Conservation (phyloP, 2,888 invertebrate genomes). For the Fragum fragum region DNA sequence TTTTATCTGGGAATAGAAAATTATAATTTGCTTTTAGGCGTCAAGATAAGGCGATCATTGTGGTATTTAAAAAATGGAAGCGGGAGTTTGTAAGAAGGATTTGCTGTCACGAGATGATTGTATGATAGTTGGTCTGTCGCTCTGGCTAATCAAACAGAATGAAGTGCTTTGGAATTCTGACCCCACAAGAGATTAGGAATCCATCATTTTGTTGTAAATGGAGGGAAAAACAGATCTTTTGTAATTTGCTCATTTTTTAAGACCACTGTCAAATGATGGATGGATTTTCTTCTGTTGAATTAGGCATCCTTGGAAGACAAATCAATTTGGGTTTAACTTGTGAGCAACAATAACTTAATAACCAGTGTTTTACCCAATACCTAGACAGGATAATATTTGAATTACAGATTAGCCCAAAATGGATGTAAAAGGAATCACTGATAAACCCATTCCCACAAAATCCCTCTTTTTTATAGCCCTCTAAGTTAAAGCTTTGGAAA, state of each 20-base stretch:
- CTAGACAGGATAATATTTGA: too few relatives aligned
- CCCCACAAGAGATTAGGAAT: slow-evolving; percentile 51
- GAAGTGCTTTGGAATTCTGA: slow-evolving; percentile 32
- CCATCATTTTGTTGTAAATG: slow-evolving; percentile 57
- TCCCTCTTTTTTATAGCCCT: too few relatives aligned
- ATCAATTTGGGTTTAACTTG: slow-evolving; percentile 21
- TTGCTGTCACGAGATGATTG: slow-evolving; percentile 48
- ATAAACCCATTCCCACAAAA: too few relatives aligned
- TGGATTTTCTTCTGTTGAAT: slow-evolving; percentile 37
- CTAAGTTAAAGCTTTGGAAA: too few relatives aligned
- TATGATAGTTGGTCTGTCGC: slow-evolving; percentile 56
- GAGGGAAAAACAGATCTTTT: slow-evolving; percentile 60
- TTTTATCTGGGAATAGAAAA: slow-evolving; percentile 24
- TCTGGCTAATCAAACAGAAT: slow-evolving; percentile 32
- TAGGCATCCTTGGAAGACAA: slow-evolving; percentile 2
- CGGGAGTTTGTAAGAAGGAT: slow-evolving; percentile 46
- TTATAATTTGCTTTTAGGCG: slow-evolving; percentile 28
- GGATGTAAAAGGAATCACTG: too few relatives aligned
- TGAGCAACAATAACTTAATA: not conserved
- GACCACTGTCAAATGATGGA: slow-evolving; percentile 42
- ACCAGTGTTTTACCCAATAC: too few relatives aligned
- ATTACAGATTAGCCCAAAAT: too few relatives aligned
- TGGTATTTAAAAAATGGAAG: slow-evolving; percentile 28
- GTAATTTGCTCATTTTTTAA: slow-evolving; percentile 65
- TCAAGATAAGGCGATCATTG: slow-evolving; percentile 43